Evolutionary conservation across 2,888 invertebrate genomes (phyloP).

Genomic region (Alitta virens): DNA sequence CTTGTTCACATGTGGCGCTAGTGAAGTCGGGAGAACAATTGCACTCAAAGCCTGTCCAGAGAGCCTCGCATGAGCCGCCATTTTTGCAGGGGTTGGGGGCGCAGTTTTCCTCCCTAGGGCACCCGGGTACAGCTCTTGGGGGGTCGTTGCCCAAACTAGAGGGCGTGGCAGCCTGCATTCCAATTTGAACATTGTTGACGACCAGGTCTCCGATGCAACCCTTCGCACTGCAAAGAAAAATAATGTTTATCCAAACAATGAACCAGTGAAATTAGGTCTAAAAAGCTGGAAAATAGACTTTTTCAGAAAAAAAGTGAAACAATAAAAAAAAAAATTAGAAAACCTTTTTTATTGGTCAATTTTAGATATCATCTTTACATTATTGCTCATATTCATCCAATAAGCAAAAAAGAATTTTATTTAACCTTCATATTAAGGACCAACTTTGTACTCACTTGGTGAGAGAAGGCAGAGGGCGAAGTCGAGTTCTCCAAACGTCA

Average conservation of each 20-base stretch:
- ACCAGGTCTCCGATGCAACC: constrained; percentile 44
- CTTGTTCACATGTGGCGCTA: constrained; percentile 37
- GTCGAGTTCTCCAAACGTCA: constrained; percentile 40
- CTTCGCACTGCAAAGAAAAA: constrained; percentile 36
- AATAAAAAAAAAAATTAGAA: no score
- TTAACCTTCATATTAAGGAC: no score
- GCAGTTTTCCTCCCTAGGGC: constrained; percentile 41
- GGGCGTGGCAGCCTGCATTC: constrained; percentile 29
- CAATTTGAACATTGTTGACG: constrained; percentile 34
- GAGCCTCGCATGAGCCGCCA: constrained; percentile 19
- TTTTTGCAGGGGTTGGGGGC: constrained; percentile 31
- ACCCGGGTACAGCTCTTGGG: constrained; percentile 35
- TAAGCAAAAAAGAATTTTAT: no score
- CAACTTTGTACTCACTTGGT: constrained; percentile 34
- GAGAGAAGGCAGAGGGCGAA: constrained; percentile 25
- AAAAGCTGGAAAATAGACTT: no score
- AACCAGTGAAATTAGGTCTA: no score
- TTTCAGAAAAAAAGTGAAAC: no score
- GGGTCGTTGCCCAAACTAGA: constrained; percentile 46
- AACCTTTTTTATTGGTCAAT: neutral
- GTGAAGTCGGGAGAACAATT: constrained; percentile 34
- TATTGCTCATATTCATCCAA: no score
- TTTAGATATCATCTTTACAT: neutral
- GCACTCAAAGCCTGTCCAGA: constrained; percentile 39
- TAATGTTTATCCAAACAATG: no score